These are phyloP conservation scores for Papilio aristodemus DNA, from an alignment of 1,140 invertebrate species.

Conservation along the genomic window DNA sequence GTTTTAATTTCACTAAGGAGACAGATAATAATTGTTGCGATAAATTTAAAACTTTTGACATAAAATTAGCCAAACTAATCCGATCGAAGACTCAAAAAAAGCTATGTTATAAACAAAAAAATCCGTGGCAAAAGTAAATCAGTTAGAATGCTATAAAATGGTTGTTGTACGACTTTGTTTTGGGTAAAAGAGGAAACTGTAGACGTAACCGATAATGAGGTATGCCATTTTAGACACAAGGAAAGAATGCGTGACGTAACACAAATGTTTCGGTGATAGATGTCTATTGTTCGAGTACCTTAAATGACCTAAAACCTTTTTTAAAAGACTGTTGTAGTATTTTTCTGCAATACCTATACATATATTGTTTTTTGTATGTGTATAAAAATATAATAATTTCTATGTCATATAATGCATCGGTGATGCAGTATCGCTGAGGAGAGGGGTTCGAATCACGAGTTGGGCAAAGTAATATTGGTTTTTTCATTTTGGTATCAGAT, in stretches of 20 bases:
- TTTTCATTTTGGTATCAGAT: too few relatives aligned
- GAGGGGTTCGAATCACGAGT: too few relatives aligned
- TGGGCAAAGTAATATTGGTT: too few relatives aligned
- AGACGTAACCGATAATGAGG: slow-evolving; percentile 17
- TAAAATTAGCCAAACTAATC: background rate
- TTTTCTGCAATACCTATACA: too few relatives aligned
- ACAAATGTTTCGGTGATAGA: background rate
- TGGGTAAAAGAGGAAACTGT: background rate
- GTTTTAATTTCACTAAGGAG: too few relatives aligned
- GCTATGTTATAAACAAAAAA: background rate
- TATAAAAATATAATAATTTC: too few relatives aligned
- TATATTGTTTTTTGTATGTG: too few relatives aligned
- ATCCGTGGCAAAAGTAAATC: background rate
- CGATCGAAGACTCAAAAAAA: background rate
- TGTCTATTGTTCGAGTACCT: background rate
- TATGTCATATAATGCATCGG: too few relatives aligned
- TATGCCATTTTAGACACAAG: background rate
- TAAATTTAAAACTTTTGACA: too few relatives aligned
- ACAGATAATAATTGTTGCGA: too few relatives aligned
- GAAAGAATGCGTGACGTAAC: slow-evolving; percentile 1
- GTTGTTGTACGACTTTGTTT: background rate
- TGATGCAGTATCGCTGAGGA: too few relatives aligned
- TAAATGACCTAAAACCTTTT: background rate
- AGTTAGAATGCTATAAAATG: background rate
- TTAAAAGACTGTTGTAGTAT: background rate